Percentiles rank a stretch among this genome's conserved stretches.
phyloP scores from a whole-genome alignment of 2,888 invertebrate species.

The Hydriomena furcata region DNA sequence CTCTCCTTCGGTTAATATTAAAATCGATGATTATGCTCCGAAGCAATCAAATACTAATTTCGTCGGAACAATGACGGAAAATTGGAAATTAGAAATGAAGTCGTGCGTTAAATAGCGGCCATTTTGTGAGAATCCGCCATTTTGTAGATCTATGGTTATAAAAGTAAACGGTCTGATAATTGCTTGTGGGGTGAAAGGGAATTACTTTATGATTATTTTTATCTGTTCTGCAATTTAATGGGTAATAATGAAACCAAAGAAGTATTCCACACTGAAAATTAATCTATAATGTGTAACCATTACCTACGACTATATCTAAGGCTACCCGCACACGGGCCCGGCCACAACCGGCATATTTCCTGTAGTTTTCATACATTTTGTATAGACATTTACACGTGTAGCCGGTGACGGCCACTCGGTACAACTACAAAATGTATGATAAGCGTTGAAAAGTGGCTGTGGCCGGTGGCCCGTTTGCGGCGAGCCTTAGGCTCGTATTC shows the following conservation, averaged over 20 bases:
- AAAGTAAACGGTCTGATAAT: conserved; percentile 51
- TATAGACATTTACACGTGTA: too few relatives aligned
- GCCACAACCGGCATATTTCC: too few relatives aligned
- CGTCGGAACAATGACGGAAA: conserved; percentile 66
- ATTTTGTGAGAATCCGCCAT: conserved; percentile 40
- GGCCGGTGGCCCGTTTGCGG: too few relatives aligned
- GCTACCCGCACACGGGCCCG: too few relatives aligned
- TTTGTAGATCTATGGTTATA: conserved; percentile 45
- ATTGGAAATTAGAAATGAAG: conserved; percentile 74
- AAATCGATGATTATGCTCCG: conserved; percentile 34
- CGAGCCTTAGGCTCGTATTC: too few relatives aligned
- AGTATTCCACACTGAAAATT: not conserved
- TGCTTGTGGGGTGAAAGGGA: conserved; percentile 33
- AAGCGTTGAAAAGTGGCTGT: too few relatives aligned
- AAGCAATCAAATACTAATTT: conserved; percentile 71
- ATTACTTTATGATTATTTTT: conserved; percentile 18
- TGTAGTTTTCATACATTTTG: too few relatives aligned
- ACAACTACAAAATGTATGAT: too few relatives aligned
- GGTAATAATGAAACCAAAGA: not conserved
- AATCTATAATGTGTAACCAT: too few relatives aligned
- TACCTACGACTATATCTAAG: too few relatives aligned
- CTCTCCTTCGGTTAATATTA: conserved; percentile 24
- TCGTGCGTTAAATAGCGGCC: conserved; percentile 64
- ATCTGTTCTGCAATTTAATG: conserved; percentile 8
- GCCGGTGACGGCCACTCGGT: too few relatives aligned